These are phyloP conservation scores for Tokudaia tokunoshimensis DNA, from an alignment of 2,797 vertebrate genomes.

Conservation along the genomic window DNA sequence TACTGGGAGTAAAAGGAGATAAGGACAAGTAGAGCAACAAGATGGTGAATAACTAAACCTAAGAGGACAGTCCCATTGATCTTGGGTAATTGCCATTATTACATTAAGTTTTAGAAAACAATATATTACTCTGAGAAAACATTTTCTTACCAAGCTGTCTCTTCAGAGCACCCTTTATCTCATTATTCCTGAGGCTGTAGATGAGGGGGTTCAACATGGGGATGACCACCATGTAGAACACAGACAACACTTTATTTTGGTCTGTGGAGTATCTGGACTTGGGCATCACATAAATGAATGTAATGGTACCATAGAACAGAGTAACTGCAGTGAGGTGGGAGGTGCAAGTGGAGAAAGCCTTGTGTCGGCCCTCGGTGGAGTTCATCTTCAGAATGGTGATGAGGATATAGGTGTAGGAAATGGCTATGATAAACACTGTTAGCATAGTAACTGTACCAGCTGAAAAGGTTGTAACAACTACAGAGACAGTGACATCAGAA, in stretches of 20 bases:
- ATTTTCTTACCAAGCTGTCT: conserved; percentile 42
- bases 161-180: conserved; percentile 34
- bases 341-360: not conserved
- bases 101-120: not conserved
- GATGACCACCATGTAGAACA: too few relatives aligned
- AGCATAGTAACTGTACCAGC: not conserved
- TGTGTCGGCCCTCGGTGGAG: not conserved
- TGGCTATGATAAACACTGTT: conserved; percentile 5
- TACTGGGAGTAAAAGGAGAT: too few relatives aligned
- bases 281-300: not conserved
- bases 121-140: not conserved
- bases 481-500: not conserved
- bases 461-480: fast-evolving
- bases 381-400: conserved; percentile 22
- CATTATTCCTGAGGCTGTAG: too few relatives aligned
- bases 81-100: not conserved
- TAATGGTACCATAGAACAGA: not conserved
- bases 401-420: conserved; percentile 58
- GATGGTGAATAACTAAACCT: not conserved
- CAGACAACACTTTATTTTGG: too few relatives aligned
- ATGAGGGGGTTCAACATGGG: too few relatives aligned
- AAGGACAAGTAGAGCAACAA: not conserved
- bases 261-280: not conserved
- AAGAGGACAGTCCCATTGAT: not conserved
- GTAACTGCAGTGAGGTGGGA: not conserved